These are phyloP conservation scores for Xylota segnis DNA, from an alignment of 2,888 invertebrate species.

Conservation along the genomic window DNA sequence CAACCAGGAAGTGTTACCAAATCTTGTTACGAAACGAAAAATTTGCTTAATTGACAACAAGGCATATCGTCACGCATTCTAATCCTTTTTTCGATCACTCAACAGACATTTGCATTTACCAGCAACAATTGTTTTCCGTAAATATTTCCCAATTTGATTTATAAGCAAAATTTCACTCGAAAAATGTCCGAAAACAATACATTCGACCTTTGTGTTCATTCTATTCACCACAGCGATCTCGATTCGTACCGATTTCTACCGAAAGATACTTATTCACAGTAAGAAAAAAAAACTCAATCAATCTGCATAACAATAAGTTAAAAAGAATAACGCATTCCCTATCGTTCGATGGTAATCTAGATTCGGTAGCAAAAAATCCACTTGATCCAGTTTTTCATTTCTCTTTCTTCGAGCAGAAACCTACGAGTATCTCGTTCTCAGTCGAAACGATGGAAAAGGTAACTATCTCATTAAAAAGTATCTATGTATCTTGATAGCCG, in stretches of 20 bases:
- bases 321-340: slow-evolving; percentile 15
- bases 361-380: slow-evolving; percentile 50
- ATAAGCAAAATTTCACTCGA: slow-evolving; percentile 2
- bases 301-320: slow-evolving; percentile 23
- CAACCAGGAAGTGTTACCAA: background rate
- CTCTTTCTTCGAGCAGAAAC: slow-evolving; percentile 13
- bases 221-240: slow-evolving; percentile 2
- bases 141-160: too few relatives aligned
- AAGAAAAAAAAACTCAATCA: slow-evolving; percentile 5
- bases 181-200: slow-evolving; percentile 15
- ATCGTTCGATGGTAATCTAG: slow-evolving; percentile 13
- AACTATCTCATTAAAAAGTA: slow-evolving; percentile 42
- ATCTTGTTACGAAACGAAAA: background rate
- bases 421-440: slow-evolving; percentile 4
- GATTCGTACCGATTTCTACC: slow-evolving; percentile 16
- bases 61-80: slow-evolving; percentile 12
- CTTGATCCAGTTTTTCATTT: slow-evolving; percentile 52
- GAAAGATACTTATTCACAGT: background rate
- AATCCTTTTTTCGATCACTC: background rate
- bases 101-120: background rate
- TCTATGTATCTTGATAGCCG: slow-evolving; percentile 49
- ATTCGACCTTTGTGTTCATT: slow-evolving; percentile 36
- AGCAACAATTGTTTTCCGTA: background rate
- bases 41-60: background rate
- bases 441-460: background rate